These are phyloP conservation scores for Drosophila jambulina DNA, from an alignment of 1,140 invertebrate genomes.

Conservation along the genomic window DNA sequence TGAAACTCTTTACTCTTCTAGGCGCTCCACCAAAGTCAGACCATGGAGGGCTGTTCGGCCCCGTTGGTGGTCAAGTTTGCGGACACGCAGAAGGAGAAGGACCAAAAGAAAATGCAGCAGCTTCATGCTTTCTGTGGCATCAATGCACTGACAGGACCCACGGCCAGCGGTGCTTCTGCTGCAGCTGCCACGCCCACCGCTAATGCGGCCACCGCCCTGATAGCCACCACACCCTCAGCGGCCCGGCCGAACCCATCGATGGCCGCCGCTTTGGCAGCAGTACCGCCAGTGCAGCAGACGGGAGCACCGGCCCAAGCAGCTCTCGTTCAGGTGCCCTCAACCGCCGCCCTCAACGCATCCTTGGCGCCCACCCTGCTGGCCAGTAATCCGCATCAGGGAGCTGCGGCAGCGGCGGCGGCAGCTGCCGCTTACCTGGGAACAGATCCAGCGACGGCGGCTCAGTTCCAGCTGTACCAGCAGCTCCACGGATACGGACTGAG, in stretches of 20 bases:
- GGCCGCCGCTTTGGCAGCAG: slow-evolving; percentile 67
- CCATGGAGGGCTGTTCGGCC: slow-evolving; percentile 99
- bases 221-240: slow-evolving; percentile 57
- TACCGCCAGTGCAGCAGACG: slow-evolving; percentile 53
- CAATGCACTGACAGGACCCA: slow-evolving; percentile 82
- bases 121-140: slow-evolving; percentile 93
- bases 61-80: slow-evolving; percentile 99
- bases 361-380: slow-evolving; percentile 52
- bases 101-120: slow-evolving; percentile 97
- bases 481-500: slow-evolving; percentile 91
- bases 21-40: slow-evolving; percentile 98
- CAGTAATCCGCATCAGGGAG: slow-evolving; percentile 47
- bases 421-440: slow-evolving; percentile 56
- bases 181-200: slow-evolving; percentile 61
- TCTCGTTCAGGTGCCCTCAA: slow-evolving; percentile 55
- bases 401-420: slow-evolving; percentile 22
- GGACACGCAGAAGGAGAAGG: slow-evolving; percentile 99
- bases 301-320: slow-evolving; percentile 49
- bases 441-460: slow-evolving; percentile 61
- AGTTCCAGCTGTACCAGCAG: slow-evolving; percentile 91
- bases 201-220: slow-evolving; percentile 65
- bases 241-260: slow-evolving; percentile 63
- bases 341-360: slow-evolving; percentile 51
- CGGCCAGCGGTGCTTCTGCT: slow-evolving; percentile 62
- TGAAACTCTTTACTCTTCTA: slow-evolving; percentile 56